A percentile compares a stretch with the other conserved stretches of the same genome.
Conservation (phyloP, 2,113 vertebrate species). For the Aegotheles bennettii region DNA sequence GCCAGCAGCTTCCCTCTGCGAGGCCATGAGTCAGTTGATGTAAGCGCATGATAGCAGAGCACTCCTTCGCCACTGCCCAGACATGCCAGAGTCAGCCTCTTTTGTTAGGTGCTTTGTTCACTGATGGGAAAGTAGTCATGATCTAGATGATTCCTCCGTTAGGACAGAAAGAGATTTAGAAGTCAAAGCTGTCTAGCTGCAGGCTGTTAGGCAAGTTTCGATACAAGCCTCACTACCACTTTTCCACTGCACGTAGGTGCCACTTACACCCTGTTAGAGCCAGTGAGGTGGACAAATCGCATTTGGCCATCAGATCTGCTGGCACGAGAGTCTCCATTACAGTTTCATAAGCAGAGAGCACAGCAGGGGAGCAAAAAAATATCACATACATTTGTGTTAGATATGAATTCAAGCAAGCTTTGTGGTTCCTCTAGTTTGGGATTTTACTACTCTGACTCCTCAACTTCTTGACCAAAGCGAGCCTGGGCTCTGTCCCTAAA, state of each 20-base stretch:
- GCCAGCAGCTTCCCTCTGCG: not conserved
- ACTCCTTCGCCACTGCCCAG: slow-evolving; percentile 50
- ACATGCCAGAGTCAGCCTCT: slow-evolving; percentile 49
- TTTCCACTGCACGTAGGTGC: not conserved
- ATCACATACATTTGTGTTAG: not conserved
- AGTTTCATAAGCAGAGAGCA: not conserved
- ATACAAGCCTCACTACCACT: not conserved
- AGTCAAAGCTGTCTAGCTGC: slow-evolving; percentile 50
- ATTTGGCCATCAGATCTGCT: not conserved
- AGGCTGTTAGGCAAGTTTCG: slow-evolving; percentile 42
- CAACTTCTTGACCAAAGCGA: not conserved
- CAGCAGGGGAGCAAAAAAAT: not conserved
- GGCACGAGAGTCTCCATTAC: not conserved
- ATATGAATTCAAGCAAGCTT: not conserved
- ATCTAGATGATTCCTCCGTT: slow-evolving; percentile 46
- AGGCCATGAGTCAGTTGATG: slow-evolving; percentile 51
- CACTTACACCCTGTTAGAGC: not conserved
- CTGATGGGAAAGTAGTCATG: slow-evolving; percentile 49
- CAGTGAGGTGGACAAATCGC: not conserved
- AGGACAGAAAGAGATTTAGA: slow-evolving; percentile 43
- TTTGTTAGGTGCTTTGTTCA: slow-evolving; percentile 44
- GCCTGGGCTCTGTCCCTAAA: not conserved
- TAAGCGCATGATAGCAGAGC: not conserved
- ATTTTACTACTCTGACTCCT: not conserved
- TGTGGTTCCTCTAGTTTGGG: not conserved